Evolutionary conservation across 2,113 vertebrate species (phyloP).

Genomic region (Rousettus leschenaultii): DNA sequence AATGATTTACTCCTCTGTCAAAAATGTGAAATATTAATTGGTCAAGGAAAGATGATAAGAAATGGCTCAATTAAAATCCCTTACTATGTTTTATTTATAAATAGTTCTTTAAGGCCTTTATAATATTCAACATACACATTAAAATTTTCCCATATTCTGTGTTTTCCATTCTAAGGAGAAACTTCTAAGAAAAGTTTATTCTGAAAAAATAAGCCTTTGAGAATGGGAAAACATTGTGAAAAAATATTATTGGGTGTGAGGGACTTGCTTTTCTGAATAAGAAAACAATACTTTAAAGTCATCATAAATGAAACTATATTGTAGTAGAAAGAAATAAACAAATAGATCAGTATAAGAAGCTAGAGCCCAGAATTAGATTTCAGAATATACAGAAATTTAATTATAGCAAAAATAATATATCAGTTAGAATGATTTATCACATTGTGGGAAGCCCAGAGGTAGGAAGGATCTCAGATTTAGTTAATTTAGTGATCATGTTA

Average conservation of each 20-base stretch:
- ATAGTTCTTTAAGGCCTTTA: neutral
- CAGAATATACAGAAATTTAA: neutral
- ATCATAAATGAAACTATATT: neutral
- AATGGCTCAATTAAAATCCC: constrained; percentile 44
- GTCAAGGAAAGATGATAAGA: constrained; percentile 51
- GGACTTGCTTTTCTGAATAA: neutral
- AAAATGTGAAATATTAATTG: constrained; percentile 65
- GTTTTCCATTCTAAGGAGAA: constrained; percentile 31
- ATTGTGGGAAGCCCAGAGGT: neutral
- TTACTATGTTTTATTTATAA: constrained; percentile 29
- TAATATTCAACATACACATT: neutral
- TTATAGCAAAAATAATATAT: neutral
- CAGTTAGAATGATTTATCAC: neutral
- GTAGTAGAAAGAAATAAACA: constrained; percentile 6
- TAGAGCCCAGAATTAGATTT: neutral
- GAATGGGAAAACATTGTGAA: neutral
- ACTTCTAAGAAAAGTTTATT: neutral
- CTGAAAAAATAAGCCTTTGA: constrained; percentile 43
- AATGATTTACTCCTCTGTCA: constrained; percentile 32
- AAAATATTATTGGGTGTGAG: neutral
- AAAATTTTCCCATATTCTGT: constrained; percentile 34
- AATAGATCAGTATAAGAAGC: neutral
- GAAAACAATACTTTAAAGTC: neutral
- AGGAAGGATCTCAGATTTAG: neutral
- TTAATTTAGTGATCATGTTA: neutral